Percentiles rank a stretch among this genome's conserved stretches.
phyloP scores from a whole-genome alignment of 2,113 vertebrate genomes.

The Fukomys damarensis region DNA sequence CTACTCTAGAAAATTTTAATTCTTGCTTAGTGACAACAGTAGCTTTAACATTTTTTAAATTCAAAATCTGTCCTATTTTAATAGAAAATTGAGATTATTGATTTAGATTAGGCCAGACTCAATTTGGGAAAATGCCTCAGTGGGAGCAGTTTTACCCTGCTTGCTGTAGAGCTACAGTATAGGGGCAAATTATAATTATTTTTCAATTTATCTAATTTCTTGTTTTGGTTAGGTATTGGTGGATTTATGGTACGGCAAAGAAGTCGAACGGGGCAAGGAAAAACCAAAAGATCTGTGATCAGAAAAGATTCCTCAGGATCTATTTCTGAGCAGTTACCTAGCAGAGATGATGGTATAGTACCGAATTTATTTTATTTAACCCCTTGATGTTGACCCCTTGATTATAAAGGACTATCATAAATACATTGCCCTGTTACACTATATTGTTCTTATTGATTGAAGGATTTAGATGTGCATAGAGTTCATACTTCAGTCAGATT shows the following conservation, averaged over 20 bases:
- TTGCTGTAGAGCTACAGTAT: not conserved
- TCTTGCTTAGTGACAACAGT: not conserved
- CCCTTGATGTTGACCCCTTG: not conserved
- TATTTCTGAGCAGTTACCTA: constrained; percentile 87
- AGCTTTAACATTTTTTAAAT: not conserved
- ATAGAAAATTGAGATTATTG: not conserved
- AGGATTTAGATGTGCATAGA: not conserved
- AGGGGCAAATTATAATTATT: not conserved
- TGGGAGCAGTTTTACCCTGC: not conserved
- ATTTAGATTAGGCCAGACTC: not conserved
- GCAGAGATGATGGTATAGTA: constrained; percentile 91
- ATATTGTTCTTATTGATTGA: not conserved
- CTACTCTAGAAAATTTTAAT: not conserved
- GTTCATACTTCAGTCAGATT: not conserved
- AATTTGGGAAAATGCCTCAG: not conserved
- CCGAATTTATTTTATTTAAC: constrained; percentile 32
- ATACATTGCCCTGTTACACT: not conserved
- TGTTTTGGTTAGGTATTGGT: constrained; percentile 91
- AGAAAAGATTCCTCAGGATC: constrained; percentile 95
- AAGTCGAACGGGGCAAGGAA: constrained; percentile 92
- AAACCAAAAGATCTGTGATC: constrained; percentile 90
- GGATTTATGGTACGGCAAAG: constrained; percentile 99
- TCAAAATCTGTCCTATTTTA: not conserved
- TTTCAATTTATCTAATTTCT: not conserved
- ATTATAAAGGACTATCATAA: not conserved